phyloP scores from a whole-genome alignment of 37 sponge, comb jelly and placozoan species.

The Haliclona indistincta region DNA sequence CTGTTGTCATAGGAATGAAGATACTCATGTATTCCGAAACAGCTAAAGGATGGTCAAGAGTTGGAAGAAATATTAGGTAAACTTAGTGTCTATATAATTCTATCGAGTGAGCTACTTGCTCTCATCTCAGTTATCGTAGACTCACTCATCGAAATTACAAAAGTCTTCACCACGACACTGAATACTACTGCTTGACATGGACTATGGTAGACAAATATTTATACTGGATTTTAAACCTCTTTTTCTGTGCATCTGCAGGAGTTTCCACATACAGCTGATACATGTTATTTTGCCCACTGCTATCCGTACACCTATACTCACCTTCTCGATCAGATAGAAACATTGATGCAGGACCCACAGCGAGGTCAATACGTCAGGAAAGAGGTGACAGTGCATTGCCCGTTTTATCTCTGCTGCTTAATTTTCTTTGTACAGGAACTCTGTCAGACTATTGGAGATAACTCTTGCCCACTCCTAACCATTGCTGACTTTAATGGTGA shows the following conservation, averaged over 20 bases:
- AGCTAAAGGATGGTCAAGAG: slow-evolving; percentile 69
- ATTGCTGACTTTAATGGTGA: slow-evolving; percentile 63
- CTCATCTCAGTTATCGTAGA: neutral
- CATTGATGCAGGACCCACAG: slow-evolving; percentile 17
- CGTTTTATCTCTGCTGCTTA: neutral
- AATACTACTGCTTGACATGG: slow-evolving; percentile 46
- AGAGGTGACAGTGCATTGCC: slow-evolving; percentile 6
- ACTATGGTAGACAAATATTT: slow-evolving; percentile 22
- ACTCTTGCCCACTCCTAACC: slow-evolving; percentile 78
- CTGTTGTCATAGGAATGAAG: slow-evolving; percentile 61
- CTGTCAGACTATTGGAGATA: slow-evolving; percentile 81
- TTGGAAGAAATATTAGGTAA: slow-evolving; percentile 73
- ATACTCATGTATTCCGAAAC: slow-evolving; percentile 82
- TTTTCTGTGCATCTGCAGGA: slow-evolving; percentile 11
- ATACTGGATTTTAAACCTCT: neutral
- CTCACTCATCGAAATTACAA: neutral
- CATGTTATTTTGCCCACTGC: slow-evolving; percentile 86
- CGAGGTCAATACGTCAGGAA: slow-evolving; percentile 4
- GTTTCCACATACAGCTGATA: slow-evolving; percentile 69
- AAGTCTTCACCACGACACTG: neutral
- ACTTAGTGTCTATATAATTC: neutral
- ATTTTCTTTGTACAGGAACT: slow-evolving; percentile 47
- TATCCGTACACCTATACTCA: slow-evolving; percentile 86
- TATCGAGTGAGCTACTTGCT: neutral
- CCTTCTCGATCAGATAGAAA: slow-evolving; percentile 28